These are phyloP conservation scores for Nesogale talazaci DNA, from an alignment of 2,113 vertebrate genomes.

Conservation along the genomic window DNA sequence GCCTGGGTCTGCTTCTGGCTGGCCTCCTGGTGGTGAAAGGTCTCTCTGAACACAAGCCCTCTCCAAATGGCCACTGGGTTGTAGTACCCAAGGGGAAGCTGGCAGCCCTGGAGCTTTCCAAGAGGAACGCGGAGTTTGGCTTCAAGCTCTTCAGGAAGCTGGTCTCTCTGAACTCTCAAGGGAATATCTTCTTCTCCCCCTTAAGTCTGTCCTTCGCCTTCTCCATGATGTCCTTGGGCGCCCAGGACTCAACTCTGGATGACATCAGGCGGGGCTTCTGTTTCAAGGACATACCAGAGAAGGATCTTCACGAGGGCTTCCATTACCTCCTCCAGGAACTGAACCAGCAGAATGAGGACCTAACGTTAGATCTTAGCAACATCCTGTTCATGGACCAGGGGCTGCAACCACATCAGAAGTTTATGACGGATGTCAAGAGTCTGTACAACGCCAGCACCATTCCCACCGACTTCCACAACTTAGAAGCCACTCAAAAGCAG, in stretches of 20 bases:
- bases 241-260: conserved; percentile 84
- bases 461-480: conserved; percentile 85
- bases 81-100: conserved; percentile 16
- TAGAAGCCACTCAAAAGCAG: conserved; percentile 71
- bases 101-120: conserved; percentile 66
- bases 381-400: conserved; percentile 82
- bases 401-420: conserved; percentile 82
- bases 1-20: conserved; percentile 77
- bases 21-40: conserved; percentile 72
- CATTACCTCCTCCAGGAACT: conserved; percentile 84
- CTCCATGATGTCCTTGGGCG: conserved; percentile 89
- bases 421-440: conserved; percentile 79
- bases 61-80: background rate
- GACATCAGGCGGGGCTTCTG: conserved; percentile 88
- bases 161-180: background rate
- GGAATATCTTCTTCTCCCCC: conserved; percentile 93
- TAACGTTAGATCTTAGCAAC: conserved; percentile 84
- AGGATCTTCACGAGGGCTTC: conserved; percentile 87
- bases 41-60: conserved; percentile 3
- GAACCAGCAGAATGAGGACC: conserved; percentile 60
- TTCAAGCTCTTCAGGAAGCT: conserved; percentile 89
- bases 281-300: conserved; percentile 65
- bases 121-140: conserved; percentile 88
- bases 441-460: conserved; percentile 85
- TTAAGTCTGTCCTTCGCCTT: conserved; percentile 90